Evolutionary conservation across 2,888 invertebrate species (phyloP).

Genomic region (Amphipyra berbera): DNA sequence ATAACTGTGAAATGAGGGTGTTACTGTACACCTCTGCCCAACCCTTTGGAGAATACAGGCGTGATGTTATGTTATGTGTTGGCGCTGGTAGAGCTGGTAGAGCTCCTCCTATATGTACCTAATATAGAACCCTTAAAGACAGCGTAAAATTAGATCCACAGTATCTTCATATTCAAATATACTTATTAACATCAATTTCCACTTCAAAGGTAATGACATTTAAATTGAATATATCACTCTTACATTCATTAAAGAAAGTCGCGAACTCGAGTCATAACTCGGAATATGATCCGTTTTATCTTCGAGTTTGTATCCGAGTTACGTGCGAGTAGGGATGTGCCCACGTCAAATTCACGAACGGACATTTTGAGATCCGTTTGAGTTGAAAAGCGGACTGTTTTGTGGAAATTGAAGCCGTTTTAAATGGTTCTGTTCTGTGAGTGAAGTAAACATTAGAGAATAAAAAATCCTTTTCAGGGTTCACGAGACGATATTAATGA

Average conservation of each 20-base stretch:
- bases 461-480: too few relatives aligned
- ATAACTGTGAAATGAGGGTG: too few relatives aligned
- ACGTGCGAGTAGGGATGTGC: constrained; percentile 13
- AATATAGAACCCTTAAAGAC: too few relatives aligned
- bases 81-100: too few relatives aligned
- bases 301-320: constrained; percentile 18
- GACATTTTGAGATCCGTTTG: constrained; percentile 4
- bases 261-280: constrained; percentile 27
- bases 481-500: too few relatives aligned
- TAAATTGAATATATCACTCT: constrained; percentile 41
- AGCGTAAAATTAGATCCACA: neutral
- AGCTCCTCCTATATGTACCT: too few relatives aligned
- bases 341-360: constrained; percentile 14
- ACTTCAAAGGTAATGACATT: constrained; percentile 12
- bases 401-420: neutral
- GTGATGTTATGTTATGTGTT: too few relatives aligned
- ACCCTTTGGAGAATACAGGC: too few relatives aligned
- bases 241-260: constrained; percentile 39
- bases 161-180: neutral
- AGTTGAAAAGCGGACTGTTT: neutral
- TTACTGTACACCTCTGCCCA: too few relatives aligned
- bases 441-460: too few relatives aligned
- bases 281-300: constrained; percentile 48
- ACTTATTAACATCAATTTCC: constrained; percentile 2
- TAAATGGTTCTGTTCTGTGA: neutral